Evolutionary conservation across 2,888 invertebrate species (phyloP).

Genomic region (Reticulitermes lucifugus): DNA sequence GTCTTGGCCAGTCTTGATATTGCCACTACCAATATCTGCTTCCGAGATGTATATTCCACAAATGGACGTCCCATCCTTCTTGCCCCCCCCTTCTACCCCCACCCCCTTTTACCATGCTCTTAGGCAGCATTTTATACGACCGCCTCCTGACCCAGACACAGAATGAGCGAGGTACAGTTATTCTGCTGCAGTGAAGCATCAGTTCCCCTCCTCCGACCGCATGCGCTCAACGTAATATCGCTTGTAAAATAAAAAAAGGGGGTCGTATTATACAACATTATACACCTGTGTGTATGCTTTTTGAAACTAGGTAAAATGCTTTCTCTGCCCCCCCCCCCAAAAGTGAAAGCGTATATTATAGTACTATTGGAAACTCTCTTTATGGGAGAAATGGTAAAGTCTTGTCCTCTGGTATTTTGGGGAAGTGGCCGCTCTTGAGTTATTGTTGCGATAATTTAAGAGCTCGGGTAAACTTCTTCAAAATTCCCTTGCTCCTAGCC

Average conservation of each 20-base stretch:
- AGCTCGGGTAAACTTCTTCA: background rate
- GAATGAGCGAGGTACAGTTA: conserved; percentile 63
- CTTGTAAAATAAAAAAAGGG: conserved; percentile 22
- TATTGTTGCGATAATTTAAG: background rate
- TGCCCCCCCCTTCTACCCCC: conserved; percentile 5
- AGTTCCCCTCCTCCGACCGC: conserved; percentile 1
- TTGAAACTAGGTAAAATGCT: conserved; percentile 10
- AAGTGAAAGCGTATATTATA: conserved; percentile 7
- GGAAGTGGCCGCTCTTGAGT: background rate
- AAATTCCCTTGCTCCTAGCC: background rate
- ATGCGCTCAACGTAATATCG: conserved; percentile 10
- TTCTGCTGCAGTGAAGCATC: conserved; percentile 52
- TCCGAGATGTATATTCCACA: conserved; percentile 45
- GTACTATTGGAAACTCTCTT: background rate
- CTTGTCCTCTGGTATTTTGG: background rate
- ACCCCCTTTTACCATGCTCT: conserved; percentile 7
- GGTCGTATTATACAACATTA: background rate
- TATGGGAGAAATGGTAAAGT: background rate
- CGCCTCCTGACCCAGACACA: conserved; percentile 70
- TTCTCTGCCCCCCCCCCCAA: background rate
- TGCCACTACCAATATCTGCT: conserved; percentile 46
- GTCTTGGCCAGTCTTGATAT: conserved; percentile 29
- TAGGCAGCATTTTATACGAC: conserved; percentile 53
- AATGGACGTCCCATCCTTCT: conserved; percentile 35
- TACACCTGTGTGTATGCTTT: background rate